Evolutionary conservation across 1,140 invertebrate species (phyloP).

Genomic region (Sarcophaga bullata): DNA sequence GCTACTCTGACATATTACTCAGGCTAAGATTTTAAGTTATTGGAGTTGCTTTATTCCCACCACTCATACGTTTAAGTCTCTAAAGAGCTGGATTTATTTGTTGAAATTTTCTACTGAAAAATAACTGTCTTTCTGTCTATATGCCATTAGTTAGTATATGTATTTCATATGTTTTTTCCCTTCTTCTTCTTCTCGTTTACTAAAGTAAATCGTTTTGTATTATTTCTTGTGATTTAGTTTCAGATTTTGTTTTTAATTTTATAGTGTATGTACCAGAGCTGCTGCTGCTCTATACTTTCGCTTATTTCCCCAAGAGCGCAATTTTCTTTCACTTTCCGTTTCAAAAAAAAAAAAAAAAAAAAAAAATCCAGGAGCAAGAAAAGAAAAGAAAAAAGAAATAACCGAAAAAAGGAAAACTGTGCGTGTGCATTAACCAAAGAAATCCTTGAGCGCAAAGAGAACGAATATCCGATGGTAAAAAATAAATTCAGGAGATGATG

Average conservation of each 20-base stretch:
- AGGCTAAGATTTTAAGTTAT: not conserved
- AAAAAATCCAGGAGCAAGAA: not conserved
- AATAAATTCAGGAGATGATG: not conserved
- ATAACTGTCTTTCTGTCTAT: not conserved
- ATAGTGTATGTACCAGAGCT: no score
- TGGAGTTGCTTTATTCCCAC: not conserved
- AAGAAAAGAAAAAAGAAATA: not conserved
- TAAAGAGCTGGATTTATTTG: not conserved
- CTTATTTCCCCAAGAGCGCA: conserved; percentile 27
- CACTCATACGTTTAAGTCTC: not conserved
- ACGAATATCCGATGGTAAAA: not conserved
- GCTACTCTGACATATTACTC: not conserved
- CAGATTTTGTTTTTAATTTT: no score
- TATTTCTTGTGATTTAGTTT: no score
- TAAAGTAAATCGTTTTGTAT: not conserved
- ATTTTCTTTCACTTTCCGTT: conserved; percentile 26
- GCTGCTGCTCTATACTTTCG: not conserved
- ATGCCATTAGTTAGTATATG: not conserved
- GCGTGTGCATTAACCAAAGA: conserved; percentile 18
- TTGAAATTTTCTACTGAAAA: not conserved
- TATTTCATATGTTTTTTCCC: not conserved
- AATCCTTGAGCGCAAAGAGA: conserved; percentile 17
- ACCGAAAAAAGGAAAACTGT: not conserved
- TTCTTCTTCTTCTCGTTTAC: not conserved
- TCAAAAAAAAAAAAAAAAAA: not conserved